Evolutionary conservation across 1,140 invertebrate genomes (phyloP).

Genomic region (Anagrus nilaparvatae): DNA sequence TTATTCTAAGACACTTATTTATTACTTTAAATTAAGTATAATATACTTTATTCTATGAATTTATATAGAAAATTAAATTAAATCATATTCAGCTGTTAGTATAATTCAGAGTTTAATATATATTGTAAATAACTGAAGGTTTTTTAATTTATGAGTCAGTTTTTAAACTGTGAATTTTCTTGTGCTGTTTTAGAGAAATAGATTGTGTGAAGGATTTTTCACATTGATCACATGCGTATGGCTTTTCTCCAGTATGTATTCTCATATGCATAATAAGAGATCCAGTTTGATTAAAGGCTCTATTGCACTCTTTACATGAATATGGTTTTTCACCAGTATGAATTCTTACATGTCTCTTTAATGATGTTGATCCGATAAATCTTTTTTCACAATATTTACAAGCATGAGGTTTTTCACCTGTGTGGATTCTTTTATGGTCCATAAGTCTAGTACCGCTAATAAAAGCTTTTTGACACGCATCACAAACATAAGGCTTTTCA

Average conservation of each 20-base stretch:
- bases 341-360: constrained; percentile 74
- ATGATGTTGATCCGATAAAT: constrained; percentile 45
- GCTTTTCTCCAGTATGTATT: constrained; percentile 61
- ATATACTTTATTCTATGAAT: too few relatives aligned
- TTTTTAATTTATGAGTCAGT: too few relatives aligned
- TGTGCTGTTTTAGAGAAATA: too few relatives aligned
- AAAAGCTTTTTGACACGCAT: constrained; percentile 48
- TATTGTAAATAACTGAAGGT: too few relatives aligned
- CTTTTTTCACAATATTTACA: too few relatives aligned
- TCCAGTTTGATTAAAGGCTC: constrained; percentile 49
- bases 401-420: constrained; percentile 30
- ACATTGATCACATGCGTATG: constrained; percentile 62
- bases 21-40: too few relatives aligned
- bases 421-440: constrained; percentile 28
- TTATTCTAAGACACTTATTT: too few relatives aligned
- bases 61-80: too few relatives aligned
- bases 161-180: too few relatives aligned
- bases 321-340: constrained; percentile 45
- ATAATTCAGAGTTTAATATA: too few relatives aligned
- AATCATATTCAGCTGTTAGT: too few relatives aligned
- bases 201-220: constrained; percentile 56
- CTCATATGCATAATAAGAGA: constrained; percentile 42
- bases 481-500: constrained; percentile 70
- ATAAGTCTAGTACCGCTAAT: constrained; percentile 28
- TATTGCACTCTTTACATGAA: constrained; percentile 43